Conservation (phyloP, 2,113 vertebrate species). For the Cololabis saira region DNA sequence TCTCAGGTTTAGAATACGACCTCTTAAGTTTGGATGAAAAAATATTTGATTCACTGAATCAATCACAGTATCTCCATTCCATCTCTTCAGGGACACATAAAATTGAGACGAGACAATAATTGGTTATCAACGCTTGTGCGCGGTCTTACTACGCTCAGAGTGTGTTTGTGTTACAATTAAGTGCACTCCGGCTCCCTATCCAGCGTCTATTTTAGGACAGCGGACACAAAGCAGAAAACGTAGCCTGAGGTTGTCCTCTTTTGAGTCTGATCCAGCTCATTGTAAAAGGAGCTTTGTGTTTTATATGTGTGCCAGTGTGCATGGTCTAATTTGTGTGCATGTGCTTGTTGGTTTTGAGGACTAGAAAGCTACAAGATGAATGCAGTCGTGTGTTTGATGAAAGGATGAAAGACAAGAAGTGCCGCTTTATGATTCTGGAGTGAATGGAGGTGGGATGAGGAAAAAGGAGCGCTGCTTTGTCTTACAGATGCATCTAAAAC, state of each 20-base stretch:
- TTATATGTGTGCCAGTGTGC: constrained; percentile 1
- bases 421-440: constrained; percentile 30
- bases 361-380: constrained; percentile 57
- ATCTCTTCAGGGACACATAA: constrained; percentile 11
- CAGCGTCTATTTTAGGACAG: constrained; percentile 40
- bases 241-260: constrained; percentile 50
- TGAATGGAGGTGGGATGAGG: constrained; percentile 31
- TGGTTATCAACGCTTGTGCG: constrained; percentile 19
- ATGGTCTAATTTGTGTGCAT: constrained; percentile 35
- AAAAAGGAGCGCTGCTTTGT: neutral
- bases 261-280: constrained; percentile 40
- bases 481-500: neutral
- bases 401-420: constrained; percentile 60
- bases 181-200: constrained; percentile 43
- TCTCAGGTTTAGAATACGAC: too few relatives aligned
- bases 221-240: constrained; percentile 45
- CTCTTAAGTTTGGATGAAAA: neutral
- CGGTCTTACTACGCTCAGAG: constrained; percentile 15
- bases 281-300: constrained; percentile 51
- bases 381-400: constrained; percentile 67
- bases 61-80: constrained; percentile 2
- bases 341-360: constrained; percentile 27
- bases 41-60: constrained; percentile 8
- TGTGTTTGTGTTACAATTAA: constrained; percentile 39
- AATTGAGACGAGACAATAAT: constrained; percentile 31